Evolutionary conservation across 1,140 invertebrate genomes (phyloP), one percentile per base, ranked within the genome.

Genomic region (honey bee (Apis mellifera)): DNA sequence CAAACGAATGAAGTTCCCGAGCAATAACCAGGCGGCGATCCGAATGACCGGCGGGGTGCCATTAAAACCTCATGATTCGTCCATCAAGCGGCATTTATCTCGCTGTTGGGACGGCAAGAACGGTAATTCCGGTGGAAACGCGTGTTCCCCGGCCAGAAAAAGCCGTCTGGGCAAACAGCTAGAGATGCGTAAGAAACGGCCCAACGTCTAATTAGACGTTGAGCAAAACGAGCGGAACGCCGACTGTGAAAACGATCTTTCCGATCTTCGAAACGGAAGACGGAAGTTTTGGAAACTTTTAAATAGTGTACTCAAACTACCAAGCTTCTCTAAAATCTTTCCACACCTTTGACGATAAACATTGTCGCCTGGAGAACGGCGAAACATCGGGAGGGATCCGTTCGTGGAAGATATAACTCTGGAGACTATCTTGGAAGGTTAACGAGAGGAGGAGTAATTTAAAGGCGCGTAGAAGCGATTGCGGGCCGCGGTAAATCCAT

Each of bases 31-130:
- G 42, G 23, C 79, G 72, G 62, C 52, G 72, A 75, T 59, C 71
- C 52, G 79, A 68, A 68, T 68, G 72, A 82, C 62, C 72, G 42
- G 64, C 72, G 62, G 64, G 64, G 72, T 68, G 72, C 79, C 79
- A 82, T 82, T 82, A 82, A 76, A 82, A 82, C 72, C 79, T 82
- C 79, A 82, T 82, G 79, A 82, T 82, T 82, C 79, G 72, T 75
- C 79, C 79, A 82, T 82, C 78, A 80, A 66, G 78, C 52, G 52
- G 62, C 60, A 73, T 80, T 80, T 73, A 74, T 80, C 78, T 80
- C 78, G 78, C 78, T 74, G 42, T 80, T 19, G 64, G 64, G 7
- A 13, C 23, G 64, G 64, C 68, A 68, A 75, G 72, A 82, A 52
- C 62, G n/a, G 72, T 59, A 82, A 82, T 75, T 82, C 72, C 12